phyloP scores from a whole-genome alignment of 2,113 vertebrate genomes.

The Elephas maximus region DNA sequence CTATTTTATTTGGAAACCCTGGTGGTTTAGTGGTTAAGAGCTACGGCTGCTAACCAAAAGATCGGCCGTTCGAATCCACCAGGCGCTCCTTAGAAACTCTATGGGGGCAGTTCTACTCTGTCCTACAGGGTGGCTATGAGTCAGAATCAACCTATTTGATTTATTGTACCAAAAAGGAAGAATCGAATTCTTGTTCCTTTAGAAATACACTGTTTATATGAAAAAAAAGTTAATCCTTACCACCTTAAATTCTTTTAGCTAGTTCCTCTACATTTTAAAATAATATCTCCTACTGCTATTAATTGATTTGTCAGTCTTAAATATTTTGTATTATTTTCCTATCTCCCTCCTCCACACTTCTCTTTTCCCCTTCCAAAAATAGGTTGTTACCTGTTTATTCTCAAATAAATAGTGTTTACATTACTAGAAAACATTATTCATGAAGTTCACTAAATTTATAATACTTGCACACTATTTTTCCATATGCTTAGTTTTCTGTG shows the following conservation, averaged over 20 bases:
- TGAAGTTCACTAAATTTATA: neutral
- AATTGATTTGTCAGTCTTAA: neutral
- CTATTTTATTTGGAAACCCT: neutral
- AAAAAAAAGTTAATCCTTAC: neutral
- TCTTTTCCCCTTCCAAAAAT: neutral
- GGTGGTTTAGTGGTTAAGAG: too few relatives aligned
- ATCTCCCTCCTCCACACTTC: neutral
- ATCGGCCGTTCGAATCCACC: too few relatives aligned
- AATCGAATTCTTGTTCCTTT: too few relatives aligned
- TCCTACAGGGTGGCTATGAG: too few relatives aligned
- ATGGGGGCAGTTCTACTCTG: too few relatives aligned
- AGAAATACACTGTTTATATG: neutral
- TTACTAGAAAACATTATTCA: neutral
- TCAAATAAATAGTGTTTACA: slow-evolving; percentile 6
- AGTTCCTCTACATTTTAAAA: slow-evolving; percentile 30
- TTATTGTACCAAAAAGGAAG: too few relatives aligned
- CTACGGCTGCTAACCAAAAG: too few relatives aligned
- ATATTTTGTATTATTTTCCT: slow-evolving; percentile 20
- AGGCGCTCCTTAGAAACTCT: too few relatives aligned
- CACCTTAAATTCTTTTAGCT: neutral
- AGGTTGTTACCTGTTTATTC: neutral
- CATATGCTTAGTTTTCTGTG: neutral
- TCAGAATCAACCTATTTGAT: too few relatives aligned
- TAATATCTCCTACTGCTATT: neutral
- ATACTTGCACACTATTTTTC: neutral